Evolutionary conservation across 2,113 vertebrate species (phyloP), one percentile per base, ranked within the genome.

Genomic region (Hippocampus abdominalis): DNA sequence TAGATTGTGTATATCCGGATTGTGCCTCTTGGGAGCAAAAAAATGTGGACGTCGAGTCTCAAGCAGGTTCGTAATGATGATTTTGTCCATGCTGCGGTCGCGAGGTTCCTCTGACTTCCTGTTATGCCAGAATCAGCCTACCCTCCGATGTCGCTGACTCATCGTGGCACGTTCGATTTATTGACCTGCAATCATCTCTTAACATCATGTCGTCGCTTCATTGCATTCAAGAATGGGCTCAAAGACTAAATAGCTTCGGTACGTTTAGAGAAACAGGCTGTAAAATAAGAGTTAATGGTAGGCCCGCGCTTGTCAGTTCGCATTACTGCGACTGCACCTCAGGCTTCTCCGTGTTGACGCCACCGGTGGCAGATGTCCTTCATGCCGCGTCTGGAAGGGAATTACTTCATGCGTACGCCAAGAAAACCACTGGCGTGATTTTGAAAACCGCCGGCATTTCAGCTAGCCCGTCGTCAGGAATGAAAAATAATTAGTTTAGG

Each of bases 321-420:
- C 51, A 81, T 71, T 61, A 74, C 61, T 73, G 64, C 46, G 59
- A 73, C 32, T 62, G 66, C 73, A 74, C 75, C 64, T 71, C 54
- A 70, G 69, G 78, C 20, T 54, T 51, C 9, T 71, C 59, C 57
- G 65, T 53, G 73, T 73, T 51, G 40, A 60, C 76, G 71, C 75
- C 71, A 77, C 61, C 23, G 40, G 79, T 81, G 75, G 71, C 51
- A 27, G 74, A 78, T 57, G 73, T 86, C 81, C 76, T 76, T 77
- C 59, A 73, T 82, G 64, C 70, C 75, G 76, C 77, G 74, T 84
- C 75, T 75, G 71, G 75, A 61, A 48, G 23, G 44, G 48, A 46
- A 66, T 36, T 51, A 67, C 72, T 66, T 76, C 49, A 77, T 1
- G 27, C 27, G 3, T 15, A 20, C 0, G 42, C 73, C 78, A 74